Conservation (phyloP, 2,113 vertebrate species). For the Cryptomyrus ogoouensis region DNA sequence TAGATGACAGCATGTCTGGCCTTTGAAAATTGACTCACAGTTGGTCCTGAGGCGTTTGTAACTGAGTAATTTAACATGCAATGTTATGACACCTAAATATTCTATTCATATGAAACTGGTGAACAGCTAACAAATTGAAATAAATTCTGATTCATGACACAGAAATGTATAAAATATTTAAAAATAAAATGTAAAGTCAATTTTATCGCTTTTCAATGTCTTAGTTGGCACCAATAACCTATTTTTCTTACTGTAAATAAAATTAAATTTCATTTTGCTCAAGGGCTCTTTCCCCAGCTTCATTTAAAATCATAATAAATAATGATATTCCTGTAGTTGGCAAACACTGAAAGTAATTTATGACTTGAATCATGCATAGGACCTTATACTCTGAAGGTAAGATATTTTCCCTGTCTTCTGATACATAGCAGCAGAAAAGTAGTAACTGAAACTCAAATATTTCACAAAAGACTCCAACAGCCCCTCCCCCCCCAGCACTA, state of each 20-base stretch:
- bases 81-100: slow-evolving; percentile 47
- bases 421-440: not conserved
- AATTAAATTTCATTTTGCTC: not conserved
- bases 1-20: slow-evolving; percentile 16
- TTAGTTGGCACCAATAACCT: not conserved
- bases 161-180: slow-evolving; percentile 8
- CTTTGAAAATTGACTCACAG: slow-evolving; percentile 41
- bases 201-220: not conserved
- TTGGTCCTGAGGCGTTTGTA: slow-evolving; percentile 29
- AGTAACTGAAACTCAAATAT: not conserved
- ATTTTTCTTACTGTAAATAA: not conserved
- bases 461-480: not conserved
- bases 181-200: not conserved
- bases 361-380: not conserved
- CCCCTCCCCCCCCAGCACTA: not conserved
- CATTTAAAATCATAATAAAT: not conserved
- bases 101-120: slow-evolving; percentile 39
- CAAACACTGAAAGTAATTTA: not conserved
- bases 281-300: not conserved
- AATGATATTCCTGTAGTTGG: not conserved
- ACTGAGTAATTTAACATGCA: slow-evolving; percentile 37
- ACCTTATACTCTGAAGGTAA: not conserved
- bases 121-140: slow-evolving; percentile 42
- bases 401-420: not conserved
- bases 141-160: slow-evolving; percentile 32